A percentile compares a stretch with the other conserved stretches of the same genome.
phyloP scores from a whole-genome alignment of 2,888 invertebrate genomes.

The Hyles lineata region DNA sequence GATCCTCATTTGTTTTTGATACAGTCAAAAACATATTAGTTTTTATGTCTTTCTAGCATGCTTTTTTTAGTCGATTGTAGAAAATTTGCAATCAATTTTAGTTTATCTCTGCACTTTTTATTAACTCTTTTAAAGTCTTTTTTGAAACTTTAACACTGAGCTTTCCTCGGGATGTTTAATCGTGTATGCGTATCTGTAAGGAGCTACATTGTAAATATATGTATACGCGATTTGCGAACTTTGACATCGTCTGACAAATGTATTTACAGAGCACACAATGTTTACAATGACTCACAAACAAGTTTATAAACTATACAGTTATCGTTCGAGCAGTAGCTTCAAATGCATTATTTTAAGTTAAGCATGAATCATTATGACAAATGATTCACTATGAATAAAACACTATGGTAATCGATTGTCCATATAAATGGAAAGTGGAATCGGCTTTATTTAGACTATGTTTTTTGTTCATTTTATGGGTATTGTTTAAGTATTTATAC shows the following conservation, averaged over 20 bases:
- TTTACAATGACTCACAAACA: slow-evolving; percentile 14
- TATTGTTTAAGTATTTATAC: not conserved
- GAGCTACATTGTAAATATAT: not conserved
- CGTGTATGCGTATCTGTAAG: too few species aligned
- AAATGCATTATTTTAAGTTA: slow-evolving; percentile 8
- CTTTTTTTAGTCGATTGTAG: too few species aligned
- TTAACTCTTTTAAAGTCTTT: too few species aligned
- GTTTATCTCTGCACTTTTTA: too few species aligned
- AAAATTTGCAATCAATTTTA: too few species aligned
- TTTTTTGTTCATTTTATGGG: not conserved
- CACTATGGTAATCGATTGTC: not conserved
- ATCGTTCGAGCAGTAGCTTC: not conserved
- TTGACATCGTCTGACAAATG: slow-evolving; percentile 13
- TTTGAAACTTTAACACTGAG: too few species aligned
- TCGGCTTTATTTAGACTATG: not conserved
- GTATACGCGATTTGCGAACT: slow-evolving; percentile 1
- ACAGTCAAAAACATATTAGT: too few species aligned
- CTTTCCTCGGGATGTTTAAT: too few species aligned
- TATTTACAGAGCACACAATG: not conserved
- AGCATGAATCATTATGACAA: not conserved
- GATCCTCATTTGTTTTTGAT: too few species aligned
- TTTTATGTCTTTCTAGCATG: too few species aligned
- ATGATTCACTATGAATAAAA: slow-evolving; percentile 1
- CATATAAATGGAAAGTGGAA: not conserved
- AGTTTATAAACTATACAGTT: not conserved